Evolutionary conservation across 1,140 invertebrate genomes (phyloP), one percentile per base, ranked within the genome.

Genomic region (Mizuhopecten yessoensis): DNA sequence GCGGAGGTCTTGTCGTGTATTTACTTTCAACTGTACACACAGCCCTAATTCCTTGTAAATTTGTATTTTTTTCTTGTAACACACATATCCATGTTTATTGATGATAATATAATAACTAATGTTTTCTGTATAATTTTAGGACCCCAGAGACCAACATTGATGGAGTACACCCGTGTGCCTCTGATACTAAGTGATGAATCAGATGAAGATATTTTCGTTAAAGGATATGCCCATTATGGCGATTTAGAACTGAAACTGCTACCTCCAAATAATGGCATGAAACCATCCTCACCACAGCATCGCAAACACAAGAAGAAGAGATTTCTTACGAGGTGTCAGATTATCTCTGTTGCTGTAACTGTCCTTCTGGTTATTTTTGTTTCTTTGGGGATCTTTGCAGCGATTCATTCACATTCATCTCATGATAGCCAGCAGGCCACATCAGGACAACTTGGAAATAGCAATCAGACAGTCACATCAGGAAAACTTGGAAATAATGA

Each of bases 111-210:
- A n/a, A n/a, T n/a, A n/a, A n/a, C n/a, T n/a, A n/a, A n/a, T n/a
- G n/a, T n/a, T n/a, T n/a, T n/a, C n/a, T 29, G 5, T 75, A 29
- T 75, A 9, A 75, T n/a, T 75, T 29, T 29, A 75, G 57, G n/a
- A 75, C n/a, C 17, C 49, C 33, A 34, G 89, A 90, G 45, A 87
- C 36, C 10, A 23, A 36, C 42, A 49, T 86, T 90, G 34, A 87
- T 87, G n/a, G 86, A 90, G n/a, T 90, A 90, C 34, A 87, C 89
- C 1, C 42, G 87, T n/a, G 86, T 90, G 20, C 89, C 89, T 45
- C 49, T 90, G 36, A 90, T 45, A 7, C 49, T 90, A 0, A 90
- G 89, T 34, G 89, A 90, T 90, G 89, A 90, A n/a, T 90, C 89
- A 33, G 89, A 90, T 87, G 89, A 90, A 0, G 86, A 90, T 15